Evolutionary conservation across 2,113 vertebrate species (phyloP).

Genomic region (Taurulus bubalis): DNA sequence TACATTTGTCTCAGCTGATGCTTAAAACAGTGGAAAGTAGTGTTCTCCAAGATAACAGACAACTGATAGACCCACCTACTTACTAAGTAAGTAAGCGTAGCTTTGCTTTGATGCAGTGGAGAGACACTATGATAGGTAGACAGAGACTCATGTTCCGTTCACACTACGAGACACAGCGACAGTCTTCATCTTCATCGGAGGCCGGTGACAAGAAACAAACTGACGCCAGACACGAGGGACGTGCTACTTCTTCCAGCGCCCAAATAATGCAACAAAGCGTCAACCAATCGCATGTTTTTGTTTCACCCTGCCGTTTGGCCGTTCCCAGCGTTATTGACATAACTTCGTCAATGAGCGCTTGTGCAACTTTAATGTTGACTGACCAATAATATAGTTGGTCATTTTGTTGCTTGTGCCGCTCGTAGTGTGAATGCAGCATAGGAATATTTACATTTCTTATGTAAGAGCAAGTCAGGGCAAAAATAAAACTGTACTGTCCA

Average conservation of each 20-base stretch:
- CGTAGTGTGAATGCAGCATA: background rate
- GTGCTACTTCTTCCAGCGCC: background rate
- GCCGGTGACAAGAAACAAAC: background rate
- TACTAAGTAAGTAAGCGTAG: background rate
- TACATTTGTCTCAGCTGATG: slow-evolving; percentile 14
- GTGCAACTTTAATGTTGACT: background rate
- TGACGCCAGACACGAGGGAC: background rate
- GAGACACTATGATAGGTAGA: slow-evolving; percentile 40
- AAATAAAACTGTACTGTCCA: slow-evolving; percentile 59
- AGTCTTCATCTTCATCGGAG: background rate
- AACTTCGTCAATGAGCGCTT: background rate
- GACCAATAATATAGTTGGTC: background rate
- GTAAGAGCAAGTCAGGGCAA: slow-evolving; percentile 37
- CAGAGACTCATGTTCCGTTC: slow-evolving; percentile 22
- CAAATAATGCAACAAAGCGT: background rate
- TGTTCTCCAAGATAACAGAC: slow-evolving; percentile 31
- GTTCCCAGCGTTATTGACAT: background rate
- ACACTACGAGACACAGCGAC: background rate
- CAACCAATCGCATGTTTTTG: background rate
- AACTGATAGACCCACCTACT: too few species aligned
- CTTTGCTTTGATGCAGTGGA: slow-evolving; percentile 43
- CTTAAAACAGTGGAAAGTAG: slow-evolving; percentile 20
- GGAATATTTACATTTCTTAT: slow-evolving; percentile 40
- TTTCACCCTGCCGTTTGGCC: background rate
- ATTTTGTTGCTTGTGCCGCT: background rate